Base-by-base conservation (phyloP, 2,888 invertebrate genomes). In the Philaethria dido region DNA sequence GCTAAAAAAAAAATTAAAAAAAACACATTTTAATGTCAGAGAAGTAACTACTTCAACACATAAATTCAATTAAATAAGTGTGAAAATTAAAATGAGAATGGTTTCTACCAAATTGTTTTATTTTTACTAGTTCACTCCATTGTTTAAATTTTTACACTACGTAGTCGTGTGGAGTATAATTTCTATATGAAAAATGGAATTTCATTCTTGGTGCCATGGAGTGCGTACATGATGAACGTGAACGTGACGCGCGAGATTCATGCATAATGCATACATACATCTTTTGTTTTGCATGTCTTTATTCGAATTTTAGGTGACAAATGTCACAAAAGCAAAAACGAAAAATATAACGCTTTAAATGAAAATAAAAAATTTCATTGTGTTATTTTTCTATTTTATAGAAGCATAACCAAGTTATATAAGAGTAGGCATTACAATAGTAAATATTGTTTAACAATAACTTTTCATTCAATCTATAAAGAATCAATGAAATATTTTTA, bases 261-360 rank as follows among this genome's bases (percentile, higher is more conserved):
- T 69, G 64, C 50, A 67, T 69, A 64, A 69, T 67, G 63, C 61
- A 69, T 67, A 55, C 50, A 60, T 63, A 55, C 50, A 60, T 63
- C 67, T 69, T 69, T 67, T 69, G 69, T 69, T 67, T 67, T 62
- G 67, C 67, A 67, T 64, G 64, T 55, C 64, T 69, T 69, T 67
- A 67, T 69, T 69, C 65, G 47, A 62, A 69, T 60, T 65, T 65
- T 50, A 50, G 60, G 59, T 65, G 65, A 57, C 48, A 65, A 65
- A 44, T 65, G 65, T 65, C 50, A 39, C 25, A 65, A 65, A 59
- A 57, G 29, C 39, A 59, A 48, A 64, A 64, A 48, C 25, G 42
- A 57, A 52, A 48, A 59, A 42, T 42, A 52, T 20, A 44, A 50
- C 29, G n/a, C 13, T 20, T 13, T 18, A 65, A 59, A 50, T 33